phyloP scores from a whole-genome alignment of 2,113 vertebrate genomes.

The Sander lucioperca region DNA sequence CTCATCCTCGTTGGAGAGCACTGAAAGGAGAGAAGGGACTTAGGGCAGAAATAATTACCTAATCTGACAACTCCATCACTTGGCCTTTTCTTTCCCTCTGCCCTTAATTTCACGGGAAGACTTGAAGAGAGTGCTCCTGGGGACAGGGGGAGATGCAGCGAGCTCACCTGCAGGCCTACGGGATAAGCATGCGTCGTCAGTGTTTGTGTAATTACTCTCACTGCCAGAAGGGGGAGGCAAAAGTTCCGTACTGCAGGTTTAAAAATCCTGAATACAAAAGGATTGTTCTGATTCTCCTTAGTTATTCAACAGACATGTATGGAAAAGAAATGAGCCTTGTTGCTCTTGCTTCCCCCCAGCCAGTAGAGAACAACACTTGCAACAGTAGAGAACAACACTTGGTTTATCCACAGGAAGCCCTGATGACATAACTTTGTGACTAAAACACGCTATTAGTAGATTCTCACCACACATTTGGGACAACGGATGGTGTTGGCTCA shows the following conservation, averaged over 20 bases:
- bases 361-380: constrained; percentile 48
- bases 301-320: not conserved
- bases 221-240: too few relatives aligned
- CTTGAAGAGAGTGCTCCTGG: too few relatives aligned
- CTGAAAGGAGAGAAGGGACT: too few relatives aligned
- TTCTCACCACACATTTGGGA: constrained; percentile 66
- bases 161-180: too few relatives aligned
- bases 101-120: too few relatives aligned
- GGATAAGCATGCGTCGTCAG: too few relatives aligned
- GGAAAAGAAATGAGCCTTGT: not conserved
- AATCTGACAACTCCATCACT: too few relatives aligned
- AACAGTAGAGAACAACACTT: constrained; percentile 38
- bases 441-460: constrained; percentile 59
- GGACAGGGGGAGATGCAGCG: too few relatives aligned
- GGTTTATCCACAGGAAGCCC: constrained; percentile 59
- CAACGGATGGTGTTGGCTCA: constrained; percentile 46
- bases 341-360: constrained; percentile 19
- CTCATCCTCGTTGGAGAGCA: too few relatives aligned
- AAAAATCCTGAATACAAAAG: not conserved
- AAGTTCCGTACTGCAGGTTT: not conserved
- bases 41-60: too few relatives aligned
- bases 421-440: constrained; percentile 68
- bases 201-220: too few relatives aligned
- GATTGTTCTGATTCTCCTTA: not conserved
- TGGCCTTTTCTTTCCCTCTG: too few relatives aligned